Conservation (phyloP, 2,113 vertebrate genomes). For the Kryptolebias marmoratus region DNA sequence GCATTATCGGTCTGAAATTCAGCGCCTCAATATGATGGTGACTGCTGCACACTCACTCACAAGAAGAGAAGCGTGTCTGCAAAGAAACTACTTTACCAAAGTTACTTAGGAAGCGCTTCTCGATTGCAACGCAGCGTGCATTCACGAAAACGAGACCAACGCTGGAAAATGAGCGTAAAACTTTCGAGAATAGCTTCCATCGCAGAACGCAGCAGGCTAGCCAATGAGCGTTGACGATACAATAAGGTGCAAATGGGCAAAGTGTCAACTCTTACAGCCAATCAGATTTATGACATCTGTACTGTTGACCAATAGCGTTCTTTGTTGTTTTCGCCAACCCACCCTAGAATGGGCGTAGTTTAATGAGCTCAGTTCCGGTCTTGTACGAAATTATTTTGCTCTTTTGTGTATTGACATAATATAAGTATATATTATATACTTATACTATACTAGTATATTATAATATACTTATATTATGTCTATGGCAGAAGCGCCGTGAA, state of each 20-base stretch:
- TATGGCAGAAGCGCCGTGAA: too few relatives aligned
- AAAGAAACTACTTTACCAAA: background rate
- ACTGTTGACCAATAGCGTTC: constrained; percentile 29
- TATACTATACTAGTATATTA: too few relatives aligned
- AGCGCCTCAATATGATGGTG: background rate
- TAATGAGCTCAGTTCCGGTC: background rate
- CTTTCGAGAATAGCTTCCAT: constrained; percentile 39
- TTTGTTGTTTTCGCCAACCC: background rate
- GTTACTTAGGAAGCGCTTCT: background rate
- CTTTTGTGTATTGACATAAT: too few relatives aligned
- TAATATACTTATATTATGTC: too few relatives aligned
- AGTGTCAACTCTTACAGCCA: constrained; percentile 22
- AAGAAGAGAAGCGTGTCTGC: background rate
- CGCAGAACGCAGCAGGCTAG: background rate
- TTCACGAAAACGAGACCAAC: fast-evolving
- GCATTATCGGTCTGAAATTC: constrained; percentile 59
- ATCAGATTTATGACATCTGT: background rate
- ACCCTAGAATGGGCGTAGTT: background rate
- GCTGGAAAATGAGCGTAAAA: constrained; percentile 14
- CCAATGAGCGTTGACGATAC: background rate
- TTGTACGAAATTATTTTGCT: too few relatives aligned
- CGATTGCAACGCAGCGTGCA: background rate
- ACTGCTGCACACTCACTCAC: background rate
- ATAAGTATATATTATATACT: too few relatives aligned
- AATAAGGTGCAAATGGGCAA: background rate